Base-by-base conservation (phyloP, 2,113 vertebrate species). In the Mormoops blainvillei region DNA sequence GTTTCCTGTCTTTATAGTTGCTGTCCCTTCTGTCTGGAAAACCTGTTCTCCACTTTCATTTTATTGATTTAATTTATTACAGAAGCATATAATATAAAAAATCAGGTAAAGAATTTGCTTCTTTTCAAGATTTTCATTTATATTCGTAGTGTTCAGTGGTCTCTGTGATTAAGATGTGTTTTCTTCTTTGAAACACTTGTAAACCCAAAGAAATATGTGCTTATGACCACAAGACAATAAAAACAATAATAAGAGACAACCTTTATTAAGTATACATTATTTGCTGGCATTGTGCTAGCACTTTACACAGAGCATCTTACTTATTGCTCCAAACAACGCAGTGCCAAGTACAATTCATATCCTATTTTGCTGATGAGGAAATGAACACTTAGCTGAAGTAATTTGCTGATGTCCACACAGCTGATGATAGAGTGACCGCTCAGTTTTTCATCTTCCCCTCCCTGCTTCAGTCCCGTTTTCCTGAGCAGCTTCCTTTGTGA, bases 131-230 rank as follows among this genome's bases (percentile, higher is more conserved):
- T 20, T 89, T 78, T 11, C 0, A 2, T 70, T 61, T 50, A 15
- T 84, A 45, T 61, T 41, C 78, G 14, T 76, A 45, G 4, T 56
- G 1, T 65, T 43, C 9, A 54, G 2, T 33, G 65, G 70, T 89
- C 24, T 67, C n/a, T 85, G 78, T 28, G 7, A 48, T 84, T 95
- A 63, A 54, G 26, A 67, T 48, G 86, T 89, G 56, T 58, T 54
- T 96, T 74, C 15, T 48, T 28, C 20, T 86, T 95, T 93, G 73
- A 92, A 91, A 82, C 90, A 43, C 26, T 87, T 78, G 87, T 71
- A 91, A 87, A 20, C 43, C 4, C 24, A 78, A 86, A 83, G 24
- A 86, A 89, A 89, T 87, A 94, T 7, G 31, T 95, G 61, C n/a
- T 56, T 76, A 10, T 45, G 24, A 4, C n/a, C 86, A 73, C 1